Evolutionary conservation across 2,113 vertebrate genomes (phyloP).

Genomic region (Megaleporinus macrocephalus): DNA sequence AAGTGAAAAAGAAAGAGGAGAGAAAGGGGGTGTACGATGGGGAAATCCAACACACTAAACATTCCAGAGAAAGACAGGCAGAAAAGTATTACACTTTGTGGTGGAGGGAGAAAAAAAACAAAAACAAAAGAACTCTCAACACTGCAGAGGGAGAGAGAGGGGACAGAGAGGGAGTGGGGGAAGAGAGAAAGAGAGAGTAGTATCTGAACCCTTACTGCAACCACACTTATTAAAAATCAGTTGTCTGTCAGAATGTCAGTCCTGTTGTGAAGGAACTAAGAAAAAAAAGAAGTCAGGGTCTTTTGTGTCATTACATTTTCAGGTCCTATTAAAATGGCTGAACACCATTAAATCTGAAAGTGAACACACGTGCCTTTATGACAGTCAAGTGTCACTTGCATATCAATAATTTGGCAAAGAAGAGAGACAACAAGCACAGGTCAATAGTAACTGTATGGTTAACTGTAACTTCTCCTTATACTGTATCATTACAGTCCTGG

Average conservation of each 20-base stretch:
- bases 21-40: background rate
- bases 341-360: background rate
- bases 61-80: background rate
- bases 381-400: background rate
- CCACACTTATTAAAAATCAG: no score
- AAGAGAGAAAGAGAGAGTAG: no score
- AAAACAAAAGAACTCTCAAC: no score
- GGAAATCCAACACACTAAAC: background rate
- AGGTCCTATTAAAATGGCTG: background rate
- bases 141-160: background rate
- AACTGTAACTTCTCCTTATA: no score
- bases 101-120: background rate
- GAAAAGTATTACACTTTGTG: no score
- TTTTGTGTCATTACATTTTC: conserved; percentile 5
- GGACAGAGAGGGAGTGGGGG: no score
- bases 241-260: no score
- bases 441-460: no score
- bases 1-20: background rate
- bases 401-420: background rate
- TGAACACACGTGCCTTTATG: background rate
- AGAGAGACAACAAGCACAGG: no score
- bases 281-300: background rate
- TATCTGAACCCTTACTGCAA: no score
- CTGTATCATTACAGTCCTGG: no score
- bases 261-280: background rate